These are phyloP conservation scores for Eretmochelys imbricata DNA, from an alignment of 2,113 vertebrate species.

Conservation along the genomic window DNA sequence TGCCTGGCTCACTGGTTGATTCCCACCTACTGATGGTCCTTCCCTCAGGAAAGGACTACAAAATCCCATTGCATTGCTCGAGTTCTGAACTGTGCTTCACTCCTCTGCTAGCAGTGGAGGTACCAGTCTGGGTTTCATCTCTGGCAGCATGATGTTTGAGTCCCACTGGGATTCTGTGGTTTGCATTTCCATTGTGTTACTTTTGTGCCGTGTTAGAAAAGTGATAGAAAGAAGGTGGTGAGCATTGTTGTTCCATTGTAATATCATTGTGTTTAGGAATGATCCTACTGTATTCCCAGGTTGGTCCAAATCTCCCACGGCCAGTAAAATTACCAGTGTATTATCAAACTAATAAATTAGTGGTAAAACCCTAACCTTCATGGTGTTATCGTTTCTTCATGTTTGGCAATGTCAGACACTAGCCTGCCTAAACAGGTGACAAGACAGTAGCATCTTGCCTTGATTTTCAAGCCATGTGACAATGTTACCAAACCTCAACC, in stretches of 20 bases:
- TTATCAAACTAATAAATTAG: neutral
- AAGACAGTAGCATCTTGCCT: neutral
- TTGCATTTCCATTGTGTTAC: neutral
- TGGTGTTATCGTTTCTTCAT: neutral
- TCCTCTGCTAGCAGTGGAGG: neutral
- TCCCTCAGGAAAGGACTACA: neutral
- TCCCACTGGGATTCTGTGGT: neutral
- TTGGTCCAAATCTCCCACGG: neutral
- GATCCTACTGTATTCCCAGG: neutral
- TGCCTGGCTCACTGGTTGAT: neutral
- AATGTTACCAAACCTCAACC: neutral
- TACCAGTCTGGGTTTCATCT: neutral
- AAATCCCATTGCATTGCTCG: neutral
- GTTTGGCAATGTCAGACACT: neutral
- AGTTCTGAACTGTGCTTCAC: accelerated
- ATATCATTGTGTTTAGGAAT: neutral
- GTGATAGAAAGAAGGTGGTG: accelerated
- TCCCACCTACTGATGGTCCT: neutral
- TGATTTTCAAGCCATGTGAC: neutral
- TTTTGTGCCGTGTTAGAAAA: neutral
- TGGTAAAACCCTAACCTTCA: neutral
- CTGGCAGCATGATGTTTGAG: neutral
- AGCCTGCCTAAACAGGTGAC: neutral
- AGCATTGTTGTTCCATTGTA: neutral
- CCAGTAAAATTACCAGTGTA: neutral